phyloP scores from a whole-genome alignment of 2,888 invertebrate genomes.

The Antitype chi region DNA sequence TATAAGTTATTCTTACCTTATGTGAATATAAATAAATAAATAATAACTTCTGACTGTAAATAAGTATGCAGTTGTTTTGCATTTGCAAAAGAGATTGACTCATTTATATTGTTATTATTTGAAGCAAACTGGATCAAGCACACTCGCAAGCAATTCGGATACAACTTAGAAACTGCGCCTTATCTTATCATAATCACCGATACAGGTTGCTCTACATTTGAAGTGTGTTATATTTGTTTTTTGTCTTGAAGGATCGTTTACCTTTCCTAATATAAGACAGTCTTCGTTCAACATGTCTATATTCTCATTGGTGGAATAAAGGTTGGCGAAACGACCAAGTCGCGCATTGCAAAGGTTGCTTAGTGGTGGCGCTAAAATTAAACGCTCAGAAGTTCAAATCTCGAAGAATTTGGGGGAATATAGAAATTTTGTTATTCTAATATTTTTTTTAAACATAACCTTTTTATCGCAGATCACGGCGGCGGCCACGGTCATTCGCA shows the following conservation, averaged over 20 bases:
- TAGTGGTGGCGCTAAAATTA: neutral
- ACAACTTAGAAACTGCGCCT: neutral
- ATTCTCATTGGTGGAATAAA: neutral
- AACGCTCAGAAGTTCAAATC: too few species aligned
- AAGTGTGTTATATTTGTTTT: conserved; percentile 47
- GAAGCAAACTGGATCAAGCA: neutral
- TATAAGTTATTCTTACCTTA: too few species aligned
- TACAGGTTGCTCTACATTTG: conserved; percentile 54
- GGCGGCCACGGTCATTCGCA: conserved; percentile 92
- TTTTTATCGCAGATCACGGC: conserved; percentile 92
- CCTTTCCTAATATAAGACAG: conserved; percentile 8
- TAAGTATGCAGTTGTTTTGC: neutral
- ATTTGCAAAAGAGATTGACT: neutral
- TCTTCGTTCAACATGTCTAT: conserved; percentile 10
- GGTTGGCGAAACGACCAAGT: too few species aligned
- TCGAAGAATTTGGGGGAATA: neutral
- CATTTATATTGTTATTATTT: neutral
- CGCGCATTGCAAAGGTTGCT: neutral
- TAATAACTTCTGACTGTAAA: neutral
- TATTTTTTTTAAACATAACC: conserved; percentile 1
- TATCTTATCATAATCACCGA: conserved; percentile 44
- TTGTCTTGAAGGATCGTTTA: conserved; percentile 43
- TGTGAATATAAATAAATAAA: too few species aligned
- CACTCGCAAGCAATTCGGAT: conserved; percentile 4
- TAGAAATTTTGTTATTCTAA: too few species aligned